phyloP scores from a whole-genome alignment of 2,888 invertebrate species.

The Tortrix viridana region DNA sequence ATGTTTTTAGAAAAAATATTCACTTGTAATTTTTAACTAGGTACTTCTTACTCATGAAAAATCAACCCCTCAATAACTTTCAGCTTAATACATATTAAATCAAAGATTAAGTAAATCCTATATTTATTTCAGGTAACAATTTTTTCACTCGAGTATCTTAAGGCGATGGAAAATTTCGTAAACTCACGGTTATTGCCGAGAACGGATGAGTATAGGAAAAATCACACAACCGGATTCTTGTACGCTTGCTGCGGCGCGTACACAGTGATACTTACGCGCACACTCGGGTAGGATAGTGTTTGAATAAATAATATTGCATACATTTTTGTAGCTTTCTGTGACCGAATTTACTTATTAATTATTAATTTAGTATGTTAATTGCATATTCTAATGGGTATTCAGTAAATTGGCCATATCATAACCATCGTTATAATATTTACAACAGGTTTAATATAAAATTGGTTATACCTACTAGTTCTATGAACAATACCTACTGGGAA shows the following conservation, averaged over 20 bases:
- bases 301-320: no score
- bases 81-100: constrained; percentile 30
- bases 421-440: no score
- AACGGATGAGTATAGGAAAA: constrained; percentile 24
- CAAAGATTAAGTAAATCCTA: constrained; percentile 33
- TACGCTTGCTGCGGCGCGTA: not conserved
- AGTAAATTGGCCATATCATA: no score
- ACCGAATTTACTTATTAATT: no score
- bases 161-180: constrained; percentile 20
- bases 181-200: constrained; percentile 23
- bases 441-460: no score
- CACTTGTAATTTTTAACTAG: no score
- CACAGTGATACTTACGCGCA: not conserved
- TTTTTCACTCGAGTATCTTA: constrained; percentile 31
- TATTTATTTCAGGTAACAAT: constrained; percentile 24
- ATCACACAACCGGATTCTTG: not conserved
- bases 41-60: constrained; percentile 1
- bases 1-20: not conserved
- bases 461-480: no score
- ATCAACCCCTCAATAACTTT: constrained; percentile 6
- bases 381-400: no score
- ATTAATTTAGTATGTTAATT: no score
- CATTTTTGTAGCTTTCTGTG: no score
- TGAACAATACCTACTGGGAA: no score
- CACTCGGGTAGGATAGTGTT: no score